These are phyloP conservation scores for Sigmodon hispidus DNA, from an alignment of 2,113 vertebrate species.

Conservation along the genomic window DNA sequence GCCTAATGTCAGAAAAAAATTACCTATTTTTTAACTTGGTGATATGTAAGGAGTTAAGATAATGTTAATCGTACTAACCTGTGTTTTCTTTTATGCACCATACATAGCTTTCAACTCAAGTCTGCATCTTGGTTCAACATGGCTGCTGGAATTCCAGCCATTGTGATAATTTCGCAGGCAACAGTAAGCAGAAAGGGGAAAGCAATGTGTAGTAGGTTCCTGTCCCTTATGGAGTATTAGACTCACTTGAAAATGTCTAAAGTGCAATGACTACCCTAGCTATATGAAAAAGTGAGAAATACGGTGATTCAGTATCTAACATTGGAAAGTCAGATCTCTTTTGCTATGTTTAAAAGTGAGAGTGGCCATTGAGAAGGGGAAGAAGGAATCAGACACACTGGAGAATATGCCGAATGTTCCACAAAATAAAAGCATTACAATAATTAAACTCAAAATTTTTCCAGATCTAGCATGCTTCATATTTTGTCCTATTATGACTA, in stretches of 20 bases:
- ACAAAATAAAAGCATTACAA: background rate
- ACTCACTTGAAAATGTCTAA: background rate
- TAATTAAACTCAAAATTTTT: background rate
- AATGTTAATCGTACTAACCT: background rate
- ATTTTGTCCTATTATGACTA: conserved; percentile 1
- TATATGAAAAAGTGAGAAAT: background rate
- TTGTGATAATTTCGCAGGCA: background rate
- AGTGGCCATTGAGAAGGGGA: background rate
- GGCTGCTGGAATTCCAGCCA: background rate
- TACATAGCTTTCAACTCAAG: background rate
- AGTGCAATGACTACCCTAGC: background rate
- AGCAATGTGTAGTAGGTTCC: background rate
- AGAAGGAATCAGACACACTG: background rate
- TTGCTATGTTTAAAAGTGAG: conserved; percentile 9
- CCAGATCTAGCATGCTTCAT: background rate
- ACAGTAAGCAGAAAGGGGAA: background rate
- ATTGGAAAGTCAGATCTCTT: background rate
- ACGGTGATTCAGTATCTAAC: background rate
- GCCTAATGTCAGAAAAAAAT: background rate
- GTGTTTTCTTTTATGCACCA: background rate
- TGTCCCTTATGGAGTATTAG: background rate
- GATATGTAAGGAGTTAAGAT: background rate
- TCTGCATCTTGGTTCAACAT: background rate
- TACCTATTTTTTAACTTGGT: background rate
- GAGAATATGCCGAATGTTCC: background rate